Evolutionary conservation across 2,797 vertebrate species (phyloP), one percentile per base, ranked within the genome.

Genomic region (Oreochromis grahami): DNA sequence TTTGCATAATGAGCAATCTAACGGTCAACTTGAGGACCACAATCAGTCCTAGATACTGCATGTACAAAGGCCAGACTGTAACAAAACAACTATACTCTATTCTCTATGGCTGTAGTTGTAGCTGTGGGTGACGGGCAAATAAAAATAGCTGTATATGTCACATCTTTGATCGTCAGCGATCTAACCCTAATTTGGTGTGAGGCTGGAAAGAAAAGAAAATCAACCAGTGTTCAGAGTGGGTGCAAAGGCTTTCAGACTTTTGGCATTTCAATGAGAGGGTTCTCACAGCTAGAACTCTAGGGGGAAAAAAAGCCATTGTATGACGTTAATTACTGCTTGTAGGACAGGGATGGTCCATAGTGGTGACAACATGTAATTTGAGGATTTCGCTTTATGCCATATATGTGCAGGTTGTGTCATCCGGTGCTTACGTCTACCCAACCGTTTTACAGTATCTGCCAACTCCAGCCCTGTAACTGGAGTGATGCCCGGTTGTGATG

Each of bases 281-380:
- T 51, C 82, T 84, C 36, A 6, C 83, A 85, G 81, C 80, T 58
- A 81, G 56, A 88, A 77, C 60, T 48, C 77, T 6, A 2, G 53
- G 65, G 19, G 82, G 86, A 86, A 8, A 80, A 86, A 84, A 91
- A 81, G 15, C 74, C 89, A 81, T 84, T 89, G 92, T 92, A 84
- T 85, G 87, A 85, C 60, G 79, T 74, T 94, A 95, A 95, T 95
- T 91, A 86, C 89, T 80, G 84, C 88, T 79, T 91, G 89, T 90
- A 76, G 92, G 91, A 88, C 80, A 88, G 74, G 50, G 88, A 82
- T 19, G 80, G 84, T 82, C 79, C 85, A 55, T 1, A 26, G 52
- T 50, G 43, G 65, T 94, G 94, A 93, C 94, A 96, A 87, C 91
- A 29, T 96, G 68, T 92, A 93, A 96, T 96, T 96, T 94, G 83